Conservation (phyloP, 1,140 invertebrate species). For the Neodiprion fabricii region DNA sequence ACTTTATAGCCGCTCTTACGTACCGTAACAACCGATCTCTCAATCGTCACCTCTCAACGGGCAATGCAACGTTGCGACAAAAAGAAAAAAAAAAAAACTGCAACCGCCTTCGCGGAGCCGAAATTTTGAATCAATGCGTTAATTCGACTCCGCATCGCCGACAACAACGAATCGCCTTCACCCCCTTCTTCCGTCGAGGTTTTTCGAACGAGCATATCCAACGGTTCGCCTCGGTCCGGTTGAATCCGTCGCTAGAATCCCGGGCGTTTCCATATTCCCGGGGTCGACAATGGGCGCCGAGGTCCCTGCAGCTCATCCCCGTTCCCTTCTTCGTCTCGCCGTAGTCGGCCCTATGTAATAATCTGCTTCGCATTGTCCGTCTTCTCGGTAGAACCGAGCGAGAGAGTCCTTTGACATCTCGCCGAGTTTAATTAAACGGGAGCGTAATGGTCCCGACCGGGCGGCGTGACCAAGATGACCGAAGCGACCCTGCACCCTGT, state of each 20-base stretch:
- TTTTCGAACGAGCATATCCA: too few species aligned
- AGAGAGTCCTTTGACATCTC: conserved; percentile 57
- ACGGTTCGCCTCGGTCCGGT: not conserved
- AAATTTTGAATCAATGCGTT: too few species aligned
- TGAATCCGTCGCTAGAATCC: not conserved
- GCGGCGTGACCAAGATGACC: conserved; percentile 28
- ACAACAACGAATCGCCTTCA: too few species aligned
- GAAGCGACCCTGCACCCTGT: not conserved
- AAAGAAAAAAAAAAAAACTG: too few species aligned
- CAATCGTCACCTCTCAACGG: too few species aligned
- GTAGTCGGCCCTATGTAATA: conserved; percentile 52
- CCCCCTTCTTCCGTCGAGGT: too few species aligned
- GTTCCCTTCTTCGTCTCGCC: conserved; percentile 23
- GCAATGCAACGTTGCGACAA: too few species aligned
- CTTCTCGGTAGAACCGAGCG: conserved; percentile 44
- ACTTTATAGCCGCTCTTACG: too few species aligned
- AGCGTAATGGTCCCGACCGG: conserved; percentile 46
- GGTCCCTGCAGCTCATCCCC: not conserved
- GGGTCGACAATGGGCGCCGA: not conserved
- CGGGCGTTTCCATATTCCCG: not conserved
- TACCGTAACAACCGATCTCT: too few species aligned
- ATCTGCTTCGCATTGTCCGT: conserved; percentile 59
- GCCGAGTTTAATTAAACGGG: conserved; percentile 58
- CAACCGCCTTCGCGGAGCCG: too few species aligned
- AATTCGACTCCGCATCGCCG: too few species aligned